Base-by-base conservation (phyloP, 2,113 vertebrate species). In the Pluvialis apricaria region DNA sequence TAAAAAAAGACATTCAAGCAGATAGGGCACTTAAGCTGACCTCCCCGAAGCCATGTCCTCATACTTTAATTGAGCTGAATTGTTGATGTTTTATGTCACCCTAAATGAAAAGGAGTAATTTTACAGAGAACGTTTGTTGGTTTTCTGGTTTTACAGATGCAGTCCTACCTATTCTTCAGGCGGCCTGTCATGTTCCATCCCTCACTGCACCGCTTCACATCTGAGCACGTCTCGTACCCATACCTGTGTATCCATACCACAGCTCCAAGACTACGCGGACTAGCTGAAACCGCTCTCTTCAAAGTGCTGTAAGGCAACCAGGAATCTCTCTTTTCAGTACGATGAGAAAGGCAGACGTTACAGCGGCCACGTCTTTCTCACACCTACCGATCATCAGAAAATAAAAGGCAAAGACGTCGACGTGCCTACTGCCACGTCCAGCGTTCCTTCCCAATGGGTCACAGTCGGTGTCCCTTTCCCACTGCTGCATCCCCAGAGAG, bases 1-100 rank as follows among this genome's bases (percentile, higher is more conserved):
- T 91, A 40, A 91, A 96, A 95, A 92, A 87, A 85, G 95, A 94
- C 95, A 95, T 95, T 97, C 91, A 95, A 92, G 68, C 32, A 92
- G 81, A 97, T 64, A 86, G 68, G 83, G 83, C 89, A 80, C 84
- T 92, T 87, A 60, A 94, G 78, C 94, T 96, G 96, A 96, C 93
- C 95, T 96, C 82, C 81, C 61, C 0, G 2, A 95, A 96, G 81
- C 40, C 81, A 94, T 92, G 96, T 91, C 84, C 91, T 96, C 95
- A 94, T 83, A 60, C 94, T 94, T 92, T 94, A 95, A 92, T 95
- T 97, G 88, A 95, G 81, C 84, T 82, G 86, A 87, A 95, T 92
- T 94, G 95, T 87, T 95, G 13, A 93, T 72, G 92, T 40, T 96
- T 90, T 94, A 96, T 91, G 90, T 95, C 93, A 96, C 44, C 42